Conservation (phyloP, 2,113 vertebrate species). For the Trematomus loennbergii region DNA sequence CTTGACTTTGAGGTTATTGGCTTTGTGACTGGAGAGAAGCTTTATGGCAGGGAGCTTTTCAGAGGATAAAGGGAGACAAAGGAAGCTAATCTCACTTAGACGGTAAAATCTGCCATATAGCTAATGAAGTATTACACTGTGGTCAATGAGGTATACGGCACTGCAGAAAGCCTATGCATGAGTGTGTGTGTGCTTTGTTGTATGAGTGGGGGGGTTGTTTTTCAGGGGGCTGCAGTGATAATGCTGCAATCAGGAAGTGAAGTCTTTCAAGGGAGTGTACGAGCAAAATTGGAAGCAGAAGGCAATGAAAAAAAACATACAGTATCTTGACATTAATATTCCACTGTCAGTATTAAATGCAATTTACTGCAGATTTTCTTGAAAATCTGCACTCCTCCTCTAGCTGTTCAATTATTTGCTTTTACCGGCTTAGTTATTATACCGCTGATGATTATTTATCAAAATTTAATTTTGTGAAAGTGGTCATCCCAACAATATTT, state of each 20-base stretch:
- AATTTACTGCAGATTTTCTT: too few species aligned
- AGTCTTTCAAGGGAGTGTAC: slow-evolving; percentile 62
- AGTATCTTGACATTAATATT: too few species aligned
- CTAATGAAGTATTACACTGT: slow-evolving; percentile 79
- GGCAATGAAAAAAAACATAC: slow-evolving; percentile 5
- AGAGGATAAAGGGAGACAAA: slow-evolving; percentile 72
- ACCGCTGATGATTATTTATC: too few species aligned
- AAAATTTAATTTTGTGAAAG: too few species aligned
- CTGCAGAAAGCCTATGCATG: slow-evolving; percentile 55
- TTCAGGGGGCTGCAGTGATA: slow-evolving; percentile 54
- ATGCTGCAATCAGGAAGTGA: slow-evolving; percentile 54
- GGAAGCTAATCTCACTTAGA: slow-evolving; percentile 74
- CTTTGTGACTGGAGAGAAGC: slow-evolving; percentile 56
- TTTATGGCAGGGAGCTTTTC: slow-evolving; percentile 67
- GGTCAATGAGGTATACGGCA: slow-evolving; percentile 72
- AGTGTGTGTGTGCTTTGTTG: slow-evolving; percentile 1
- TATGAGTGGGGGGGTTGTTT: slow-evolving; percentile 61
- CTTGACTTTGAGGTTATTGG: slow-evolving; percentile 74
- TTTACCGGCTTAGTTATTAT: too few species aligned
- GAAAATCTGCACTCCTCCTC: too few species aligned
- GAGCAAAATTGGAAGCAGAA: slow-evolving; percentile 13
- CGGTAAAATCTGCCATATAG: slow-evolving; percentile 77
- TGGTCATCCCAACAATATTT: too few species aligned
- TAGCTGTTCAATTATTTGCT: too few species aligned
- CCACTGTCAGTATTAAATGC: too few species aligned